Conservation (phyloP, 2,888 invertebrate genomes). For the Clepsis dumicolana region DNA sequence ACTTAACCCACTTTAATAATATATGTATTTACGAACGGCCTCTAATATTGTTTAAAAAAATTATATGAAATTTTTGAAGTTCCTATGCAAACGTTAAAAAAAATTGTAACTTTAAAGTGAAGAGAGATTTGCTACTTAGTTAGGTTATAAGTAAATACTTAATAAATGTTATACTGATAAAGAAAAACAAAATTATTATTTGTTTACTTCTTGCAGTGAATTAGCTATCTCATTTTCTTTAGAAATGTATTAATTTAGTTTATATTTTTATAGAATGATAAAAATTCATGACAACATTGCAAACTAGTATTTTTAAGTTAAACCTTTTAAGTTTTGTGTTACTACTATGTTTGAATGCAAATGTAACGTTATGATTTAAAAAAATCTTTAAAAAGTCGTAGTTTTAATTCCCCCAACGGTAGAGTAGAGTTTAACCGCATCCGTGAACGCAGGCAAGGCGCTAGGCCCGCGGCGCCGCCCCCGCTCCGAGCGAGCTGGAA, state of each 20-base stretch:
- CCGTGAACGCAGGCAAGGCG: not conserved
- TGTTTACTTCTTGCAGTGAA: not conserved
- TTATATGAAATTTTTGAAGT: slow-evolving; percentile 23
- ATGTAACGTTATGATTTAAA: slow-evolving; percentile 19
- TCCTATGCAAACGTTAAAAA: slow-evolving; percentile 31
- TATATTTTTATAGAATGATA: slow-evolving; percentile 28
- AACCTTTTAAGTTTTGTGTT: slow-evolving; percentile 13
- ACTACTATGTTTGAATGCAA: slow-evolving; percentile 17
- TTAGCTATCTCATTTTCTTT: slow-evolving; percentile 8
- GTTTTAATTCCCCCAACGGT: slow-evolving; percentile 23
- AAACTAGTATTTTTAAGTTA: slow-evolving; percentile 18
- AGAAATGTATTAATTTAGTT: not conserved
- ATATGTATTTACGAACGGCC: slow-evolving; percentile 12
- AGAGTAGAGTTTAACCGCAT: not conserved
- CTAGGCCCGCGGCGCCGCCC: slow-evolving; percentile 8
- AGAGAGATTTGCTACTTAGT: slow-evolving; percentile 1
- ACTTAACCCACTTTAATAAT: not conserved
- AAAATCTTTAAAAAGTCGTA: not conserved
- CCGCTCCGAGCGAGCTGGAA: slow-evolving; percentile 12
- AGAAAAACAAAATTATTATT: not conserved
- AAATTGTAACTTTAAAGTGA: not conserved
- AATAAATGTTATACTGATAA: slow-evolving; percentile 4
- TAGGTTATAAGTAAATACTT: slow-evolving; percentile 15
- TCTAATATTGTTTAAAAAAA: slow-evolving; percentile 16
- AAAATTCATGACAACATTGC: slow-evolving; percentile 11